Conservation (phyloP, 1,140 invertebrate species). For the Palaemon carinicauda region DNA sequence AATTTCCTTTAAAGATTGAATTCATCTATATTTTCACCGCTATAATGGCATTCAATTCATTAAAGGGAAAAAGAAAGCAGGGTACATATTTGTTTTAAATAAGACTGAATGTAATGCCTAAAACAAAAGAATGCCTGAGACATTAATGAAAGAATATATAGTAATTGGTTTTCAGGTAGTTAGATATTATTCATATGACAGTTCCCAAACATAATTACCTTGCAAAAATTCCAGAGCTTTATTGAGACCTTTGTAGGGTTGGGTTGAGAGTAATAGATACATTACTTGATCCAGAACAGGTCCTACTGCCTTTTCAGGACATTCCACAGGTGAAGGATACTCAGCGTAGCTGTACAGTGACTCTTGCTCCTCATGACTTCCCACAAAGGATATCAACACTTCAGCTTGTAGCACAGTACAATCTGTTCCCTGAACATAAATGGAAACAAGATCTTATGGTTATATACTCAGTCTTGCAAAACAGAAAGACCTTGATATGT, state of each 20-base stretch:
- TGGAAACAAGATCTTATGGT: neutral
- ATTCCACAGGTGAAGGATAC: slow-evolving; percentile 30
- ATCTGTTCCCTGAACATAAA: slow-evolving; percentile 20
- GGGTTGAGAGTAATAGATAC: slow-evolving; percentile 26
- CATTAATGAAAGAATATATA: no score
- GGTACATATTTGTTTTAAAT: no score
- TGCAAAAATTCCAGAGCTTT: slow-evolving; percentile 36
- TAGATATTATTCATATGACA: no score
- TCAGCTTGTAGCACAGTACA: slow-evolving; percentile 17
- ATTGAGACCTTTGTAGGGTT: slow-evolving; percentile 34
- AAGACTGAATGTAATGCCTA: no score
- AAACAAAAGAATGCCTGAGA: no score
- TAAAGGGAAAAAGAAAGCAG: no score
- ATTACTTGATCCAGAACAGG: slow-evolving; percentile 36
- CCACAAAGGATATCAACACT: slow-evolving; percentile 18
- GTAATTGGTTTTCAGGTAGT: no score
- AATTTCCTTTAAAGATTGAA: no score
- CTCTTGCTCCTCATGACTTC: slow-evolving; percentile 25
- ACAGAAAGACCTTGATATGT: neutral
- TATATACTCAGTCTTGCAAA: no score
- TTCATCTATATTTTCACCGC: no score
- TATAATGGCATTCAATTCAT: no score
- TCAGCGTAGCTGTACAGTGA: slow-evolving; percentile 1
- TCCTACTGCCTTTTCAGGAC: slow-evolving; percentile 11
- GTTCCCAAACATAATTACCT: neutral